Evolutionary conservation across 2,797 vertebrate genomes (phyloP), one percentile per base, ranked within the genome.

Genomic region (Sebastes kiyomatsui): DNA sequence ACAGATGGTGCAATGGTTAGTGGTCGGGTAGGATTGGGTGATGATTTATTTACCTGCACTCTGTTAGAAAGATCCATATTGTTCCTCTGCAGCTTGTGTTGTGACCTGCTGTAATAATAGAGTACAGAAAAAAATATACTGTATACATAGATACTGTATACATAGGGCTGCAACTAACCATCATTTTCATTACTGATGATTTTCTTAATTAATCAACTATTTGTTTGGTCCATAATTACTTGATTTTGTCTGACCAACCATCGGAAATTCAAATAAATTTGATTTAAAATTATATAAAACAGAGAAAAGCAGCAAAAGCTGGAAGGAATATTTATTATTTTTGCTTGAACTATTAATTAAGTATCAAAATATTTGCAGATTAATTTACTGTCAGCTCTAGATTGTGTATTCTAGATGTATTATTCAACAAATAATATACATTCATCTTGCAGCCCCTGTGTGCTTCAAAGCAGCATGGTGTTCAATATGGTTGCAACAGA

Each of bases 31-130:
- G 96, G 96, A 96, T 94, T 96, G 94, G 94, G 94, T 93, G 61
- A 96, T 98, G 96, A 97, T 97, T 97, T 98, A 97, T 98, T 98
- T 97, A 98, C 97, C 97, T 97, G 95, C 95, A 96, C 95, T 96
- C 96, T 97, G 96, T 96, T 96, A 96, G 96, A 94, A 93, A 96
- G 96, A 96, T 95, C 96, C 95, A 95, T 96, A 92, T 16, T 46
- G 25, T 49, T 80, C 32, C 14, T 64, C 70, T 9, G 71, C 59
- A 32, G 38, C 42, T 2, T 18, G 12, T 60, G 42, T 7, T 18
- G 16, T 67, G 66, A 78, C 27, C 58, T 65, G 38, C 33, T 66
- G 52, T 54, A 35, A 69, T 20, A 22, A 9, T 20, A 32, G 6
- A 52, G 42, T 4, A 5, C 46, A 67, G 30, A 52, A 13, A 9